Conservation (phyloP, 2,113 vertebrate species). For the Macaca fascicularis region DNA sequence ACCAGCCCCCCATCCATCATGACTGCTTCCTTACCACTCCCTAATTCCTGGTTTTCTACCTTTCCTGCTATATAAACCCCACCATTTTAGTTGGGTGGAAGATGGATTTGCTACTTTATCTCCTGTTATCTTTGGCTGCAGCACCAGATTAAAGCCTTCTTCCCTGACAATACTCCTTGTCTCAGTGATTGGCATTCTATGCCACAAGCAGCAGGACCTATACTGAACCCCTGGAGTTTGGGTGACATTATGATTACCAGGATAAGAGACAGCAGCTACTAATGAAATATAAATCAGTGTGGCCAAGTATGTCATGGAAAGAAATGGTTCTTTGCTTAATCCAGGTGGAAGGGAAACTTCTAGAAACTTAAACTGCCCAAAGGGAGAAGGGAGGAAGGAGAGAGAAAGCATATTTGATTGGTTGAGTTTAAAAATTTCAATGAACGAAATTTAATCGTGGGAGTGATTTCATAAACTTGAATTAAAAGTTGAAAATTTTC, state of each 20-base stretch:
- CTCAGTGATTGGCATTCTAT: too few relatives aligned
- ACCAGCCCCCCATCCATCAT: too few relatives aligned
- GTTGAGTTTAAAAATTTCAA: slow-evolving; percentile 25
- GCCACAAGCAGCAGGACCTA: too few relatives aligned
- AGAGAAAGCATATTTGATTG: not conserved
- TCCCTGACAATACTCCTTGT: too few relatives aligned
- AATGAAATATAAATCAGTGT: not conserved
- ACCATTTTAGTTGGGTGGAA: too few relatives aligned
- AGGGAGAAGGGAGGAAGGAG: not conserved
- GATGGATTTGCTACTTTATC: too few relatives aligned
- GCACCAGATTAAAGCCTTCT: too few relatives aligned
- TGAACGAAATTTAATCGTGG: not conserved
- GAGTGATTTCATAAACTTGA: not conserved
- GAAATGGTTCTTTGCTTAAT: not conserved
- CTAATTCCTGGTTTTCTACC: too few relatives aligned
- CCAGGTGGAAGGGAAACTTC: not conserved
- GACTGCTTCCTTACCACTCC: too few relatives aligned
- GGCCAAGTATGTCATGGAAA: not conserved
- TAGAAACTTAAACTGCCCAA: not conserved
- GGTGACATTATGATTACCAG: not conserved
- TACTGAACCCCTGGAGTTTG: too few relatives aligned
- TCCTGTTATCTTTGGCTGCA: too few relatives aligned
- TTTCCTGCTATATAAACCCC: too few relatives aligned
- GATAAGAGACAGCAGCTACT: not conserved
- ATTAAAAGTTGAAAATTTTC: not conserved